A percentile compares a stretch with the other conserved stretches of the same genome.
phyloP scores from a whole-genome alignment of 64 coral and sea anemone species.

The Stichodactyla mertensii region DNA sequence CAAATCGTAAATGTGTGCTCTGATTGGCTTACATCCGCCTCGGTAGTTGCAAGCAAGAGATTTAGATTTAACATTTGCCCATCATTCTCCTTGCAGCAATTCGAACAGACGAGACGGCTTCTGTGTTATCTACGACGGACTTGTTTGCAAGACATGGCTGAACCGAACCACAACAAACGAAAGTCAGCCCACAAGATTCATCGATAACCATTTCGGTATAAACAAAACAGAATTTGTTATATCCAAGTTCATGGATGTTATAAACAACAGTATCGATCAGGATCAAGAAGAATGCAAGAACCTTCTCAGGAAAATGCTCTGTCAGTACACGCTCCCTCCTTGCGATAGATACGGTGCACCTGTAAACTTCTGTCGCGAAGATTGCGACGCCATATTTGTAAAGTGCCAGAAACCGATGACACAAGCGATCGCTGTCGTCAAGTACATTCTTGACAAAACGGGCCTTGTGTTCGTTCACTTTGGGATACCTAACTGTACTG shows the following conservation, averaged over 20 bases:
- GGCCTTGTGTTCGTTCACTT: conserved; percentile 52
- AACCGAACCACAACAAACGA: conserved; percentile 7
- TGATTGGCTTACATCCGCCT: too few relatives aligned
- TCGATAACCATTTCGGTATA: conserved; percentile 39
- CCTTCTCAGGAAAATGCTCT: conserved; percentile 40
- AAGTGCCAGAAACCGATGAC: conserved; percentile 45
- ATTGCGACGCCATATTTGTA: conserved; percentile 65
- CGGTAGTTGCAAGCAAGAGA: too few relatives aligned
- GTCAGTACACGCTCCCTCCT: conserved; percentile 50
- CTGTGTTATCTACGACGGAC: conserved; percentile 3
- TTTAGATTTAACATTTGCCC: too few relatives aligned
- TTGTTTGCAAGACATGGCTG: neutral
- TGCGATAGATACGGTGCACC: conserved; percentile 43
- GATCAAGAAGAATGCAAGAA: conserved; percentile 39
- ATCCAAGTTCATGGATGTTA: conserved; percentile 16
- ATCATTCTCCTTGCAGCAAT: neutral
- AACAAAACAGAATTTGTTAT: conserved; percentile 47
- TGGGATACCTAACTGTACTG: conserved; percentile 64
- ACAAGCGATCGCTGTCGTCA: conserved; percentile 61
- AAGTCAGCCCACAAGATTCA: conserved; percentile 33
- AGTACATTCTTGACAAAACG: conserved; percentile 33
- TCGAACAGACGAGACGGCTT: neutral
- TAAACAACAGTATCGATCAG: conserved; percentile 30
- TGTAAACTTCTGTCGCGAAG: conserved; percentile 47
- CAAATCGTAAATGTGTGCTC: too few relatives aligned